phyloP scores from a whole-genome alignment of 2,797 vertebrate genomes.

The Pangasius sanitwongsei region DNA sequence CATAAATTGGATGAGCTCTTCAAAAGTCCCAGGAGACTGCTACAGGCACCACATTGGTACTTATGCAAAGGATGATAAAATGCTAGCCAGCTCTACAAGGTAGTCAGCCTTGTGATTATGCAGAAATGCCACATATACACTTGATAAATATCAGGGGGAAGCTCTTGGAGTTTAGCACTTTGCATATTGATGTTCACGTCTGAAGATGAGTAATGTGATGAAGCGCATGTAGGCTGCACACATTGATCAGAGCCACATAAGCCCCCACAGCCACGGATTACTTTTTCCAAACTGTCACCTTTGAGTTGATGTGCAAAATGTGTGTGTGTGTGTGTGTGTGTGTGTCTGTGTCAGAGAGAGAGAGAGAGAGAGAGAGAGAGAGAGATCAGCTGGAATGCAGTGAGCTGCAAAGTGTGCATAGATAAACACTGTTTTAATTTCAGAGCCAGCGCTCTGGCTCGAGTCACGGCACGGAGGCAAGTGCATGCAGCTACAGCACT shows the following conservation, averaged over 20 bases:
- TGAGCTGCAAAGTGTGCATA: conserved; percentile 7
- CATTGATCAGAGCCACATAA: conserved; percentile 33
- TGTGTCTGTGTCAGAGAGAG: background rate
- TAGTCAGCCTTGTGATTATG: conserved; percentile 41
- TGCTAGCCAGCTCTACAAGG: conserved; percentile 2
- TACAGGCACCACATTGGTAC: conserved; percentile 12
- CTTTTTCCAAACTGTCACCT: conserved; percentile 13
- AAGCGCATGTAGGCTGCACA: conserved; percentile 6
- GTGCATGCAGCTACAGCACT: background rate
- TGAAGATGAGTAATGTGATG: conserved; percentile 34
- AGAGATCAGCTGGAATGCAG: background rate
- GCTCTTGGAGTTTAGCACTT: conserved; percentile 33
- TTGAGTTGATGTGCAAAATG: conserved; percentile 16
- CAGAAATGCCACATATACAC: conserved; percentile 33
- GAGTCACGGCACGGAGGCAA: conserved; percentile 3
- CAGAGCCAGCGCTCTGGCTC: background rate
- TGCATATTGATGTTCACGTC: conserved; percentile 18
- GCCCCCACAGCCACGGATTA: conserved; percentile 17
- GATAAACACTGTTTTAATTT: conserved; percentile 36
- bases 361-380: background rate
- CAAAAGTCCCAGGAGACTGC: background rate
- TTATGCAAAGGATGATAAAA: conserved; percentile 37
- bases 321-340: conserved; percentile 1
- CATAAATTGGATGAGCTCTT: conserved; percentile 13
- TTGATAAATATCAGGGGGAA: conserved; percentile 38